Percentiles rank a stretch among this genome's conserved stretches.
These are phyloP conservation scores for Mohoua ochrocephala DNA, from an alignment of 2,113 vertebrate genomes.

Conservation along the genomic window DNA sequence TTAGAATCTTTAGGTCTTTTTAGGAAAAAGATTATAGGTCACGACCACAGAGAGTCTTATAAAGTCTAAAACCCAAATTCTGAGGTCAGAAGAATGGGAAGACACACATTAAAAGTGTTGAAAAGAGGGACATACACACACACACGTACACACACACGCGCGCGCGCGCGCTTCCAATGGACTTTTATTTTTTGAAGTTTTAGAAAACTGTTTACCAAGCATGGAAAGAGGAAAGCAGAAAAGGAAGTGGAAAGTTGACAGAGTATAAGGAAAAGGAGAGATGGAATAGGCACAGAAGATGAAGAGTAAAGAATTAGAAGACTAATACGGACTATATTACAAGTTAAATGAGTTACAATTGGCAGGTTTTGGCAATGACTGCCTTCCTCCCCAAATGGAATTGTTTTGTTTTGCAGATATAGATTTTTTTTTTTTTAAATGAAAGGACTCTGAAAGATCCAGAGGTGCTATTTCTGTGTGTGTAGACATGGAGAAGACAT, in stretches of 20 bases:
- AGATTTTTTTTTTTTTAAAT: not conserved
- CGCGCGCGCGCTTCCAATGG: not conserved
- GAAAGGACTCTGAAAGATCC: not conserved
- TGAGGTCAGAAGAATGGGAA: not conserved
- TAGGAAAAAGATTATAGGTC: not conserved
- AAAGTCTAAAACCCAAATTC: not conserved
- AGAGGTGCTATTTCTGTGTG: not conserved
- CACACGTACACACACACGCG: accelerated
- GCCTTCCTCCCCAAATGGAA: not conserved
- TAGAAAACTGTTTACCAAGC: not conserved
- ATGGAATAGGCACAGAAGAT: not conserved
- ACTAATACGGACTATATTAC: not conserved
- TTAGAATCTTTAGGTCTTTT: not conserved
- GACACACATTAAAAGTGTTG: not conserved
- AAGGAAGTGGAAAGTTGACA: not conserved
- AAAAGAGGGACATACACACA: not conserved
- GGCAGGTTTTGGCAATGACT: not conserved
- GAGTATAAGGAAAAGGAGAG: not conserved
- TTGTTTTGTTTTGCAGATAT: not conserved
- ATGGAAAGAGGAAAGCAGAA: not conserved
- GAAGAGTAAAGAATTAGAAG: not conserved
- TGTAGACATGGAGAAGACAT: not conserved
- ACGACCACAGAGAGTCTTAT: not conserved
- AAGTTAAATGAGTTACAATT: not conserved
- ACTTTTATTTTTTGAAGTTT: not conserved